Evolutionary conservation across 2,888 invertebrate genomes (phyloP), one percentile per base, ranked within the genome.

Genomic region (Mycogona germanica): DNA sequence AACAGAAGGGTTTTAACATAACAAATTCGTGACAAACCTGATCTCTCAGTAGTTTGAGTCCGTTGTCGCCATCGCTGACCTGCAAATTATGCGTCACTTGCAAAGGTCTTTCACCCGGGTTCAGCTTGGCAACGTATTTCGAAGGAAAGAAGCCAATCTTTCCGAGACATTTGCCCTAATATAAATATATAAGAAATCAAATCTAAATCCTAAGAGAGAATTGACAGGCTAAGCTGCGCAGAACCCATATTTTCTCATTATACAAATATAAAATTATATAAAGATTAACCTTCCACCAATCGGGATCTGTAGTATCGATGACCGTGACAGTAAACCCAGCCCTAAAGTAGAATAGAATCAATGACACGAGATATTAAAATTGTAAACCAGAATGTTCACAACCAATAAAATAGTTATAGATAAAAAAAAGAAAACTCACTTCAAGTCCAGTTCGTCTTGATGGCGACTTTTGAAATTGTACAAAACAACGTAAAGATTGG

Each of bases 381-480:
- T 35, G 35, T 35, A 35, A 14, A 14, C 35, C 14, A 35, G 12
- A 35, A 12, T 12, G 12, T 38, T 38, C 40, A 38, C n/a, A n/a
- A n/a, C n/a, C 25, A 32, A 32, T n/a, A 32, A 32, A 32, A 32
- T n/a, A 32, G n/a, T 25, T 29, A 21, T 29, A 47, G 30, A 47
- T 30, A 23, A 47, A 26, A 45, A 17, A 19, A 19, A 38, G 12
- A 1, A 9, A 32, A 23, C 73, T 74, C 66, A 80, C 80, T 91
- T 92, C 32, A 96, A 76, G 68, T 95, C 93, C 63, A 95, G 73
- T 68, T 95, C 95, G 68, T 93, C 95, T 53, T 85, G 84, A 71
- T 93, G 93, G 55, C 93, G 79, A 0, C 91, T 87, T 66, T 89
- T 87, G 72, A 95, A 95, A 73, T 93, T 91, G 75, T 93, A 95